Evolutionary conservation across 2,797 vertebrate species (phyloP).

Genomic region (Gouania willdenowi): DNA sequence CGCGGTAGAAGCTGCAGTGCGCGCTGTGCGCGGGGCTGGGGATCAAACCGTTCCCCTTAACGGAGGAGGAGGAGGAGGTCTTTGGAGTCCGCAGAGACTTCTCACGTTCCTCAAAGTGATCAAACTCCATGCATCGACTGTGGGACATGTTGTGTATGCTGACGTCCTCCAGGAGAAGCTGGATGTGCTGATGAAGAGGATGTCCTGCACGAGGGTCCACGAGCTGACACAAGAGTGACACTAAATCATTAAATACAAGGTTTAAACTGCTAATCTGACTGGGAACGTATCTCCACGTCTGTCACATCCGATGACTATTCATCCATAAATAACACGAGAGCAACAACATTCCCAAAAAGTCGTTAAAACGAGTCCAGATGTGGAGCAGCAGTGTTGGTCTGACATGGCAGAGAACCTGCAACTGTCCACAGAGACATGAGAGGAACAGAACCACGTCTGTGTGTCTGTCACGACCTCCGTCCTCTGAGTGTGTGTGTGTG

Average conservation of each 20-base stretch:
- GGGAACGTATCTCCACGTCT: too few species aligned
- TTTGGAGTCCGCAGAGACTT: conserved; percentile 77
- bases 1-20: conserved; percentile 96
- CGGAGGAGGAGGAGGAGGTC: conserved; percentile 69
- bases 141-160: conserved; percentile 63
- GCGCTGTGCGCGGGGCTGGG: conserved; percentile 97
- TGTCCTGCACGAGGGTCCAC: too few species aligned
- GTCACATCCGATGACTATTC: too few species aligned
- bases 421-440: not conserved
- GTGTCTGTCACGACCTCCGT: conserved; percentile 37
- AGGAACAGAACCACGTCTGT: conserved; percentile 19
- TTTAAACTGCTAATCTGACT: too few species aligned
- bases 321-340: too few species aligned
- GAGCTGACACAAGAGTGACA: too few species aligned
- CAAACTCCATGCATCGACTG: conserved; percentile 86
- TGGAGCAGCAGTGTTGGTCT: conserved; percentile 9
- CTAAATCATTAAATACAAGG: too few species aligned
- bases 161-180: not conserved
- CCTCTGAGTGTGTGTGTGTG: too few species aligned
- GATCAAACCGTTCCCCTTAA: conserved; percentile 82
- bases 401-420: conserved; percentile 27
- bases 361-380: conserved; percentile 3
- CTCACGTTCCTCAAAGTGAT: conserved; percentile 94
- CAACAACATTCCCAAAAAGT: conserved; percentile 6
- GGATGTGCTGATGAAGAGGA: too few species aligned